Percentiles rank a stretch among this genome's conserved stretches.
phyloP scores from a whole-genome alignment of 2,888 invertebrate genomes.

The Acleris literana region DNA sequence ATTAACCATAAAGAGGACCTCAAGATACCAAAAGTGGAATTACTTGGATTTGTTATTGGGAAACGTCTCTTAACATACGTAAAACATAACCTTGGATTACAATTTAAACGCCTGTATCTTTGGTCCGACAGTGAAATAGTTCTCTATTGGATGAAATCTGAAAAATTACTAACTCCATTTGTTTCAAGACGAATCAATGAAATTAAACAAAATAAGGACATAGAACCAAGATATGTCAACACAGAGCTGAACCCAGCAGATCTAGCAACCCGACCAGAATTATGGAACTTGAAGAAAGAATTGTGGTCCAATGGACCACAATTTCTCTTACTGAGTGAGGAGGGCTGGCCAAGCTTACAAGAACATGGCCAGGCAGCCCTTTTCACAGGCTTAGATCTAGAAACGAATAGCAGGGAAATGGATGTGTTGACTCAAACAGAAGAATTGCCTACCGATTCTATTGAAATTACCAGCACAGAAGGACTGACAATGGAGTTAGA shows the following conservation, averaged over 20 bases:
- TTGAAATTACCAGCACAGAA: background rate
- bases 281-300: conserved; percentile 11
- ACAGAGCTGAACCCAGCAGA: conserved; percentile 31
- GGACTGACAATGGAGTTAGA: background rate
- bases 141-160: conserved; percentile 16
- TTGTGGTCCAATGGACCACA: conserved; percentile 33
- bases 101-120: conserved; percentile 3
- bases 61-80: conserved; percentile 8
- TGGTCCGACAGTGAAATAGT: conserved; percentile 15
- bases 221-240: conserved; percentile 5
- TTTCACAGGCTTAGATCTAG: background rate
- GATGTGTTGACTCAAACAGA: too few relatives aligned
- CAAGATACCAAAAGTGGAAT: conserved; percentile 15
- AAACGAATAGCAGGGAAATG: too few relatives aligned
- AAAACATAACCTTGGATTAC: background rate
- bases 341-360: conserved; percentile 6
- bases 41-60: conserved; percentile 16
- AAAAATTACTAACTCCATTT: conserved; percentile 17
- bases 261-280: conserved; percentile 28
- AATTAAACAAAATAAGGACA: conserved; percentile 4
- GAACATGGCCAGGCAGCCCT: background rate
- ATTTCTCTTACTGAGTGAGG: conserved; percentile 18
- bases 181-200: conserved; percentile 6
- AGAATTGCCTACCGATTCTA: background rate
- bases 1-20: conserved; percentile 3